phyloP scores from a whole-genome alignment of 2,113 vertebrate genomes.

The Thryonomys swinderianus region DNA sequence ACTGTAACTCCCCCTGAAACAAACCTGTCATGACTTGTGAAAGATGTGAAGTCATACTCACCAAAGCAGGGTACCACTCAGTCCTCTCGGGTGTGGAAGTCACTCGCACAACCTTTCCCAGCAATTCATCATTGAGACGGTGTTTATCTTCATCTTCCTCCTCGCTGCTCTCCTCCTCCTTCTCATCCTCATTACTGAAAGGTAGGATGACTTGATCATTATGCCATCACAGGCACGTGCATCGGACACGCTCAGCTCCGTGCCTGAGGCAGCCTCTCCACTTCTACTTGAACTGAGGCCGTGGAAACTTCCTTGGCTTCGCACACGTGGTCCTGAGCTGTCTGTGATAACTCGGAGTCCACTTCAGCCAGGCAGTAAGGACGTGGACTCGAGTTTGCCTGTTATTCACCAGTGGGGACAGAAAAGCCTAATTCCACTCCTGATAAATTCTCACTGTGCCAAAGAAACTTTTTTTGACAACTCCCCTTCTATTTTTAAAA shows the following conservation, averaged over 20 bases:
- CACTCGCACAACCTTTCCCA: conserved; percentile 95
- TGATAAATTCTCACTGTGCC: neutral
- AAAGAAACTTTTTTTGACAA: neutral
- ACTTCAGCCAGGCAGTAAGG: neutral
- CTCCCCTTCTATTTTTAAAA: neutral
- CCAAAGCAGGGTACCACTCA: conserved; percentile 94
- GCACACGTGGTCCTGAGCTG: neutral
- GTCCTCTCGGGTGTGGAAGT: conserved; percentile 82
- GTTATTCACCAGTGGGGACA: neutral
- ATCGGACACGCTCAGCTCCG: neutral
- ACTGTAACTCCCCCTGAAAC: neutral
- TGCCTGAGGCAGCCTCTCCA: neutral
- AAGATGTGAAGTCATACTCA: conserved; percentile 81
- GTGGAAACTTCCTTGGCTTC: neutral
- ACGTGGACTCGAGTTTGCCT: neutral
- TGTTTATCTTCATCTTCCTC: conserved; percentile 95
- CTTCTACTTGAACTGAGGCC: neutral
- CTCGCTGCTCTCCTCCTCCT: conserved; percentile 95
- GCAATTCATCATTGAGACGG: conserved; percentile 92
- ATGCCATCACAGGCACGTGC: neutral
- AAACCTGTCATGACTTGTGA: neutral
- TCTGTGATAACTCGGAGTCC: neutral
- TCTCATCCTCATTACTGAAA: conserved; percentile 95
- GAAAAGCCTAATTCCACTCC: conserved; percentile 15
- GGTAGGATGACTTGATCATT: conserved; percentile 25